Base-by-base conservation (phyloP, 2,888 invertebrate genomes). In the Steinernema scapterisci region DNA sequence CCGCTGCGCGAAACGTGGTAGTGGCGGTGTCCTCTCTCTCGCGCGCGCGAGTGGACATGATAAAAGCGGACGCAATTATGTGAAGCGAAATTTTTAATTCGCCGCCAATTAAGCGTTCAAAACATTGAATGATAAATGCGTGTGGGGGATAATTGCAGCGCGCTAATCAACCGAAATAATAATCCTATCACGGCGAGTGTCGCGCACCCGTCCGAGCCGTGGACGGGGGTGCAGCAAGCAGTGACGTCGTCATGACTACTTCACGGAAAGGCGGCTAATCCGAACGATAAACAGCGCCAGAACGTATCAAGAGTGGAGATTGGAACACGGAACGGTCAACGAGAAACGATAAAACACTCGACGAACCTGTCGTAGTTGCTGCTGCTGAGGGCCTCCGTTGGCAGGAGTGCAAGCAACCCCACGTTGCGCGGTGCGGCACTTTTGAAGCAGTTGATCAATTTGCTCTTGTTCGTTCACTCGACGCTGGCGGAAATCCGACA, bases 381-480 rank as follows among this genome's bases (percentile, higher is more conserved):
- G 75, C 21, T 23, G 43, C 16, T 43, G 46, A 23, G 46, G 43
- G 1, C 46, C 45, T 19, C 71, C 51, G 48, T 48, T 71, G 5
- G 46, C 48, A 45, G 71, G 48, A 21, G 76, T 51, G 38, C 72
- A 77, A 45, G 80, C 82, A 9, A 78, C 75, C 6, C 84, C 84
- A 21, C 84, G 76, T 51, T 82, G 80, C 38, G 79, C 80, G 13
- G 84, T 84, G 27, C 82, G 75, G 75, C 83, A 84, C 70, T 82
- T 82, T 27, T 83, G 82, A 23, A 84, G 71, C 25, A 84, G 72
- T 45, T 80, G 77, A 74, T 84, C 80, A 54, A 82, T 81, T 27
- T 80, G 79, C 75, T 84, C 81, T 72, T 80, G 83, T 51, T 82
- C 83, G 48, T 77, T 79, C 31, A 78, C 71, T 27, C 74, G 74